Percentiles rank a stretch among this genome's conserved stretches.
These are phyloP conservation scores for Venusia cambrica DNA, from an alignment of 2,888 invertebrate species.

Conservation along the genomic window DNA sequence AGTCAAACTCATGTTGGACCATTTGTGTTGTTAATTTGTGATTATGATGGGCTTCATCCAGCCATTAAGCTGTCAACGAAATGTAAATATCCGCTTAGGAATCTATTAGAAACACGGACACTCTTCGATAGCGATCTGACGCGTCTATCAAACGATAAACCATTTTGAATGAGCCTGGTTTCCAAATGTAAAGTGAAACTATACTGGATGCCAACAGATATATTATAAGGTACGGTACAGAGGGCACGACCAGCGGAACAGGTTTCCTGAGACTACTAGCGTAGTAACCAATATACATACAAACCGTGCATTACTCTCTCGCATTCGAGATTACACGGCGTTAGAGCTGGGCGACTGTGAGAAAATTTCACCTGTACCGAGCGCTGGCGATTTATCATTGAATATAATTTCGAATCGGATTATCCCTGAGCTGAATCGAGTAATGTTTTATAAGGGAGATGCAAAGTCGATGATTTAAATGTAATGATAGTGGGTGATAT, in stretches of 20 bases:
- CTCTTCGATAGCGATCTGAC: conserved; percentile 35
- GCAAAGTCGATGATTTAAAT: conserved; percentile 37
- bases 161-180: conserved; percentile 28
- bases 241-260: conserved; percentile 70
- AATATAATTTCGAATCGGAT: conserved; percentile 35
- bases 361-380: conserved; percentile 71
- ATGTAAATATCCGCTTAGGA: conserved; percentile 39
- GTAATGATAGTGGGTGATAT: conserved; percentile 51
- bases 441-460: conserved; percentile 28
- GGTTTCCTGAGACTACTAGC: conserved; percentile 72
- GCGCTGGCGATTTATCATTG: conserved; percentile 48
- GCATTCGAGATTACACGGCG: conserved; percentile 63
- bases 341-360: conserved; percentile 59
- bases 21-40: conserved; percentile 39
- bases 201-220: conserved; percentile 51
- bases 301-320: conserved; percentile 63
- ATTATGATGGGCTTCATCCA: conserved; percentile 36
- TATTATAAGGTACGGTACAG: conserved; percentile 63
- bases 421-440: conserved; percentile 32
- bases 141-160: conserved; percentile 24
- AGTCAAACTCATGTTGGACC: conserved; percentile 32
- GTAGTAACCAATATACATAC: conserved; percentile 77
- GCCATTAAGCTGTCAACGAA: conserved; percentile 49
- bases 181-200: conserved; percentile 65
- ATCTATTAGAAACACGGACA: conserved; percentile 24